A percentile compares a stretch with the other conserved stretches of the same genome.
Conservation (phyloP, 2,797 vertebrate genomes). For the Pogonophryne albipinna region DNA sequence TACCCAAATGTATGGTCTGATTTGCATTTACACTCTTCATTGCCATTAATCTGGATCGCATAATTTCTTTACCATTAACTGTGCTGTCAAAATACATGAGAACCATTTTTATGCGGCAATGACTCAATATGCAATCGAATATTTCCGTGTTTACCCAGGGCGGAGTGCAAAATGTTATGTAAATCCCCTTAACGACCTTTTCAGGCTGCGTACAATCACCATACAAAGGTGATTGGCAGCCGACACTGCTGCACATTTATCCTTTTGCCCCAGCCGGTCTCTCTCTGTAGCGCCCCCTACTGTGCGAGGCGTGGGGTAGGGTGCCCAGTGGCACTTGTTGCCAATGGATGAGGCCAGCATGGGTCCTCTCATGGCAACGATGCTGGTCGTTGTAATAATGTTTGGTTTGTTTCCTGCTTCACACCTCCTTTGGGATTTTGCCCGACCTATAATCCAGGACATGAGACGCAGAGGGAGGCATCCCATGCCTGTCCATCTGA, state of each 20-base stretch:
- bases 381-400: constrained; percentile 82
- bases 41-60: not conserved
- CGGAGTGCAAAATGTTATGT: constrained; percentile 86
- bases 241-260: constrained; percentile 85
- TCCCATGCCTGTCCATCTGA: constrained; percentile 83
- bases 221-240: constrained; percentile 88
- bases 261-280: constrained; percentile 79
- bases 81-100: constrained; percentile 41
- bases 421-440: constrained; percentile 81
- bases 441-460: constrained; percentile 82
- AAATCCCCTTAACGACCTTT: constrained; percentile 88
- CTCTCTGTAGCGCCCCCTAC: constrained; percentile 87
- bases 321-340: constrained; percentile 85
- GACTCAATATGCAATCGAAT: constrained; percentile 69
- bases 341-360: constrained; percentile 83
- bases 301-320: constrained; percentile 88
- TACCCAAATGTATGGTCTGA: not conserved
- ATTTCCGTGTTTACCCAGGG: constrained; percentile 73
- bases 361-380: constrained; percentile 83
- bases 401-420: constrained; percentile 85
- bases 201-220: constrained; percentile 80
- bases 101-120: constrained; percentile 45
- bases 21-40: not conserved
- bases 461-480: constrained; percentile 83
- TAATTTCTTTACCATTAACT: constrained; percentile 27